These are phyloP conservation scores for Forbesichthys agassizii DNA, from an alignment of 2,113 vertebrate genomes.

Conservation along the genomic window DNA sequence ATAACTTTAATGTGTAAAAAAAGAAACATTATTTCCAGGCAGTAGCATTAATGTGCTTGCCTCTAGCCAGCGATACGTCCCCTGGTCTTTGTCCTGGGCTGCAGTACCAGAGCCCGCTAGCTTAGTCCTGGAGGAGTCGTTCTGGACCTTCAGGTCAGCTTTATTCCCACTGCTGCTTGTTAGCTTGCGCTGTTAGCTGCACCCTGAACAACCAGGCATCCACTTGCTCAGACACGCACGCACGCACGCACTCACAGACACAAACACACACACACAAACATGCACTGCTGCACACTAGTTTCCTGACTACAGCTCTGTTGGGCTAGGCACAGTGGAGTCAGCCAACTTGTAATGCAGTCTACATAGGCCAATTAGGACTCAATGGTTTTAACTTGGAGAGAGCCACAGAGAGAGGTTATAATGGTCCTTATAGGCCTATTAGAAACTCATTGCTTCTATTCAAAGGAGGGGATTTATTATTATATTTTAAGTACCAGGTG, in stretches of 20 bases:
- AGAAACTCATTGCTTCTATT: conserved; percentile 34
- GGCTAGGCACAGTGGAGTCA: conserved; percentile 24
- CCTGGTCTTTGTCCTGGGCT: conserved; percentile 30
- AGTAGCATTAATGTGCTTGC: conserved; percentile 13
- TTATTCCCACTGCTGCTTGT: conserved; percentile 64
- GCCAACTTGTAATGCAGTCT: conserved; percentile 50
- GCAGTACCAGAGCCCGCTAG: conserved; percentile 14
- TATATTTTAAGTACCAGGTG: conserved; percentile 19
- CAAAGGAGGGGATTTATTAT: conserved; percentile 28
- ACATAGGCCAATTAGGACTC: conserved; percentile 36
- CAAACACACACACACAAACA: not conserved
- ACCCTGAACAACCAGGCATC: conserved; percentile 10
- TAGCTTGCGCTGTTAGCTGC: conserved; percentile 50
- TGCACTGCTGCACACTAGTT: not conserved
- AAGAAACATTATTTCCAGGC: conserved; percentile 35
- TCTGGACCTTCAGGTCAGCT: conserved; percentile 20
- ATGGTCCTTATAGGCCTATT: conserved; percentile 35
- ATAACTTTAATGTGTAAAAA: not conserved
- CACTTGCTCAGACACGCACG: conserved; percentile 14
- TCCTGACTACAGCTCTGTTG: conserved; percentile 18
- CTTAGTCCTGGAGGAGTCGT: conserved; percentile 51
- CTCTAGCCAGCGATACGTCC: conserved; percentile 15
- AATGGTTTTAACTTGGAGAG: conserved; percentile 48
- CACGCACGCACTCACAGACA: not conserved
- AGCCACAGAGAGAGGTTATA: conserved; percentile 39